These are phyloP conservation scores for Gordius sp. DNA, from an alignment of 2,888 invertebrate species.

Conservation along the genomic window DNA sequence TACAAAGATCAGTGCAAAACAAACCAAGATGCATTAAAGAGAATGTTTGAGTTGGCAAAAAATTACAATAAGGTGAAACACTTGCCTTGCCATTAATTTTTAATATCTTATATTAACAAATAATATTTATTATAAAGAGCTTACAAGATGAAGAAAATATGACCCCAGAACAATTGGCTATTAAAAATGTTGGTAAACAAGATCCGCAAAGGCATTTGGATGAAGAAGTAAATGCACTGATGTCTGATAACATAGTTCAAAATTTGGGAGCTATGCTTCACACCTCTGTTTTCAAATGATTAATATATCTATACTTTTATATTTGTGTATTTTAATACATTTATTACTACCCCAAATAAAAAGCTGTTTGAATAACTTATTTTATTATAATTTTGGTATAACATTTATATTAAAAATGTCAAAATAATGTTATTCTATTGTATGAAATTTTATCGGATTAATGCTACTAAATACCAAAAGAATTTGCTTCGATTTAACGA, in stretches of 20 bases:
- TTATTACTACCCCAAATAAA: no score
- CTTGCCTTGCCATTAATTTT: neutral
- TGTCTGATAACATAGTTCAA: constrained; percentile 90
- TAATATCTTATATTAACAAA: neutral
- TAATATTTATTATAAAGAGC: constrained; percentile 36
- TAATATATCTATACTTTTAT: no score
- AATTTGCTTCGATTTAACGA: no score
- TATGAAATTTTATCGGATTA: no score
- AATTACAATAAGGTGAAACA: constrained; percentile 77
- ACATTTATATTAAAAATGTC: no score
- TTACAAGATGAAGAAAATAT: constrained; percentile 96
- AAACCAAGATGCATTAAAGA: constrained; percentile 72
- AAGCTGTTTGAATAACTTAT: no score
- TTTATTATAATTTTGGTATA: no score
- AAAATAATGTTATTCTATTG: no score
- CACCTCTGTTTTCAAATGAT: constrained; percentile 59
- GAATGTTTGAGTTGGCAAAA: constrained; percentile 86
- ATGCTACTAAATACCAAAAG: no score
- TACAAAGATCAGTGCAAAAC: constrained; percentile 62
- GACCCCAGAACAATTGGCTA: constrained; percentile 93
- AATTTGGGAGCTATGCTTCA: constrained; percentile 87
- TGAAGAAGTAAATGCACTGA: constrained; percentile 80
- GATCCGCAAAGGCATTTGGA: constrained; percentile 97
- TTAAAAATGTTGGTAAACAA: constrained; percentile 81
- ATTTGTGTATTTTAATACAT: no score